phyloP scores from a whole-genome alignment of 1,140 invertebrate genomes.

The Zaprionus taronus region DNA sequence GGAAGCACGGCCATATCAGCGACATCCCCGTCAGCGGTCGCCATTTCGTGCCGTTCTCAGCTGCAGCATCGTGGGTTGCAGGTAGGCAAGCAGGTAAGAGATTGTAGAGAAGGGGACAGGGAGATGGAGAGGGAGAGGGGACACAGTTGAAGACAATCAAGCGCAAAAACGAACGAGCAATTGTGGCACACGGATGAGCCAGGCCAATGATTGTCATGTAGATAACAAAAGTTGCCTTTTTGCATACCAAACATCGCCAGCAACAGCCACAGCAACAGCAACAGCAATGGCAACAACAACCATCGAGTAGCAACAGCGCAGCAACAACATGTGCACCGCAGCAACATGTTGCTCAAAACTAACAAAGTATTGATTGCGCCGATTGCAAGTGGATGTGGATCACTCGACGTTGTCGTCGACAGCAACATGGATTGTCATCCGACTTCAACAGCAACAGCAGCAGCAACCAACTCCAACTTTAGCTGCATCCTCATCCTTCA shows the following conservation, averaged over 20 bases:
- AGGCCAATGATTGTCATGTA: conserved; percentile 77
- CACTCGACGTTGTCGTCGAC: conserved; percentile 72
- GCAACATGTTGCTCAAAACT: conserved; percentile 82
- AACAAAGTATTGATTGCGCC: conserved; percentile 82
- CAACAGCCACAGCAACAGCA: conserved; percentile 40
- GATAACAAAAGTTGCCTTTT: conserved; percentile 83
- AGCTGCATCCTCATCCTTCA: conserved; percentile 59
- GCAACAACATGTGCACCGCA: conserved; percentile 53
- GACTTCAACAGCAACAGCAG: conserved; percentile 45
- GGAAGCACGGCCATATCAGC: conserved; percentile 38
- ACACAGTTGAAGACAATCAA: conserved; percentile 70
- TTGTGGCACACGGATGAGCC: conserved; percentile 80
- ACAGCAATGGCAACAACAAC: conserved; percentile 25
- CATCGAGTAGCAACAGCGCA: conserved; percentile 9
- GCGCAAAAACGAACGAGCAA: conserved; percentile 81
- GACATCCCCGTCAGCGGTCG: conserved; percentile 37
- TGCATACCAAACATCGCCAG: conserved; percentile 77
- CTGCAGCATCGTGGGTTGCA: conserved; percentile 30
- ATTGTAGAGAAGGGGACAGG: not conserved
- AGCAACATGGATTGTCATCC: conserved; percentile 80
- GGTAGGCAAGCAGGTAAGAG: conserved; percentile 1
- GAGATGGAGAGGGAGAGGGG: not conserved
- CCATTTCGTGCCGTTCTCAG: conserved; percentile 49
- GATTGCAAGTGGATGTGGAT: conserved; percentile 80
- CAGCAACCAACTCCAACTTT: not conserved